Percentiles rank a stretch among this genome's conserved stretches.
These are phyloP conservation scores for Oligia latruncula DNA, from an alignment of 2,888 invertebrate species.

Conservation along the genomic window DNA sequence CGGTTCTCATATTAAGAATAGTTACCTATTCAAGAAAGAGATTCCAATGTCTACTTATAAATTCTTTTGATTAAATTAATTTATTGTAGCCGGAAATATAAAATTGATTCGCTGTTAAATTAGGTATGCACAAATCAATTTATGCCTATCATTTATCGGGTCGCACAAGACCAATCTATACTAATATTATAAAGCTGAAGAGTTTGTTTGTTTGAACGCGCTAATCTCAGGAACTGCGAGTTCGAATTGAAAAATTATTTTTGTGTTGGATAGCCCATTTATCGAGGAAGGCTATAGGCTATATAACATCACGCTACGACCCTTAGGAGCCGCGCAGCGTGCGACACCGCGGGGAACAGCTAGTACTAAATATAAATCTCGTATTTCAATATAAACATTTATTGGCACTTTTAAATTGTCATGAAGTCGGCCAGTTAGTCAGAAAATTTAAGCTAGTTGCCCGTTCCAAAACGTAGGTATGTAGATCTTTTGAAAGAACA, in stretches of 20 bases:
- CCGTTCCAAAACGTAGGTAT: neutral
- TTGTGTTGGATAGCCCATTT: no score
- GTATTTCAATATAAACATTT: neutral
- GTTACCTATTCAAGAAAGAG: slow-evolving; percentile 44
- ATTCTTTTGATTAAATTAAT: slow-evolving; percentile 25
- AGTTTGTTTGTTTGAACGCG: no score
- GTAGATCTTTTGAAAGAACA: neutral
- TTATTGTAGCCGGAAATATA: slow-evolving; percentile 10
- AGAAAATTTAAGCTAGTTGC: neutral
- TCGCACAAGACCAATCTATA: neutral
- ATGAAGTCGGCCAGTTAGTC: neutral
- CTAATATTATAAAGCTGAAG: no score
- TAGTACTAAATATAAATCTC: neutral
- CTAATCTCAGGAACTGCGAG: no score
- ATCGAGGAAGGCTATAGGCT: no score
- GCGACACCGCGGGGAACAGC: no score
- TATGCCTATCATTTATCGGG: neutral
- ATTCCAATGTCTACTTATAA: slow-evolving; percentile 43
- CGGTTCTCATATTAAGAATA: slow-evolving; percentile 74
- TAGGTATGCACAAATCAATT: neutral
- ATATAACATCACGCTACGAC: no score
- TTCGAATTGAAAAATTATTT: no score
- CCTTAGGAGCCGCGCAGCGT: no score
- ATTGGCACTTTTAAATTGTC: neutral
- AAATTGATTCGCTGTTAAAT: neutral